A percentile compares a stretch with the other conserved stretches of the same genome.
phyloP scores from a whole-genome alignment of 2,113 vertebrate species.

The Rhipidura dahli region DNA sequence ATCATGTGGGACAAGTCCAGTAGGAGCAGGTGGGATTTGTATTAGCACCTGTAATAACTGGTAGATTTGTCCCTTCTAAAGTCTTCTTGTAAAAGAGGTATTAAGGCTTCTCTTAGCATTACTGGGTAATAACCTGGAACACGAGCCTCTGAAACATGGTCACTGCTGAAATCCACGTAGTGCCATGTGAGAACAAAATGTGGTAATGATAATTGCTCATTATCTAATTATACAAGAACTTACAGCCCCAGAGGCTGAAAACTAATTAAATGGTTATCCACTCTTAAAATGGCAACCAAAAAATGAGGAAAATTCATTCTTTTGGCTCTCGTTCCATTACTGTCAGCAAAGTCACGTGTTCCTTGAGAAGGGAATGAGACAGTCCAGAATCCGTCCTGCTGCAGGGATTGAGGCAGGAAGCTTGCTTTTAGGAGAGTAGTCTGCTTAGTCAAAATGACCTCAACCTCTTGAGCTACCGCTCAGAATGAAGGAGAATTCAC shows the following conservation, averaged over 20 bases:
- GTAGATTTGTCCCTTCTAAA: neutral
- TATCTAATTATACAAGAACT: slow-evolving; percentile 31
- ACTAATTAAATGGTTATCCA: neutral
- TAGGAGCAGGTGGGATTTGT: neutral
- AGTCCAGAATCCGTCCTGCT: neutral
- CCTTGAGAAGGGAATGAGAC: neutral
- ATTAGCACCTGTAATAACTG: neutral
- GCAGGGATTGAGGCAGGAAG: neutral
- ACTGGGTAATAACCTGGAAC: neutral
- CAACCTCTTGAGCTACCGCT: neutral
- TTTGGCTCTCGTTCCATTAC: neutral
- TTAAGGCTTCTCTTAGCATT: neutral
- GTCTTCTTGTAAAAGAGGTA: neutral
- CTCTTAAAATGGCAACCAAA: neutral
- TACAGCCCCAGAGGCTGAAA: neutral
- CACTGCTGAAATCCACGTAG: neutral
- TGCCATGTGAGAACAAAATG: neutral
- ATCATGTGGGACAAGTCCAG: neutral
- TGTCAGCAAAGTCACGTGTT: neutral
- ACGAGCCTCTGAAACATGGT: neutral
- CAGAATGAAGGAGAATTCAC: neutral
- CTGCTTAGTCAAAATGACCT: neutral
- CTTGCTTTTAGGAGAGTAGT: neutral
- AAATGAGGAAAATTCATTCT: neutral
- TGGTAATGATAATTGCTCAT: neutral